These are phyloP conservation scores for Cephalopachus bancanus DNA, from an alignment of 2,797 vertebrate genomes.

Conservation along the genomic window DNA sequence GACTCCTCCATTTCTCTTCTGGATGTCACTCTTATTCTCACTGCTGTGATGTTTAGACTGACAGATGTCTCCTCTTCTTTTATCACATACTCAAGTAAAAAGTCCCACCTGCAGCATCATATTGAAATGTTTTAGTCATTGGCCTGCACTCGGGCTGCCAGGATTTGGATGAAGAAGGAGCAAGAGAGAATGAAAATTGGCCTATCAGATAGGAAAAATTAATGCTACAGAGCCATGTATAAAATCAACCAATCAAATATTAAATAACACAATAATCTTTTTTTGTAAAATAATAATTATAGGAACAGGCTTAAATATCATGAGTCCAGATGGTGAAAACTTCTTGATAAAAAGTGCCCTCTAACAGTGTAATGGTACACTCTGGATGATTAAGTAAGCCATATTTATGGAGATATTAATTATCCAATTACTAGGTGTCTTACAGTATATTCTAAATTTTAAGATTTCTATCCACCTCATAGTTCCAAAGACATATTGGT, in stretches of 20 bases:
- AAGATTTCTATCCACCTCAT: not conserved
- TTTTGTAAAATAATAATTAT: not conserved
- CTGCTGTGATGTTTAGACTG: fast-evolving
- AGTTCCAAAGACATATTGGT: not conserved
- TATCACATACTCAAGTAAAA: not conserved
- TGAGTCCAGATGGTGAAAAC: not conserved
- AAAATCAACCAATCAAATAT: not conserved
- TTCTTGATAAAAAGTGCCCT: not conserved
- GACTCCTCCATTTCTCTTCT: not conserved
- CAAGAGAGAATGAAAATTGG: not conserved
- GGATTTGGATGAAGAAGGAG: not conserved
- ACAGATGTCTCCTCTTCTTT: not conserved
- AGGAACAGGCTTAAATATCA: not conserved
- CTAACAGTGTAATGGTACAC: not conserved
- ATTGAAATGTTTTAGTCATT: not conserved
- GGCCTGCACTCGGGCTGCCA: not conserved
- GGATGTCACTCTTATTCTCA: not conserved
- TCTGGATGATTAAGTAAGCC: not conserved
- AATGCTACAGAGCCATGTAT: not conserved
- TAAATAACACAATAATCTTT: not conserved
- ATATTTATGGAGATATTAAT: not conserved
- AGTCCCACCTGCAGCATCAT: not conserved
- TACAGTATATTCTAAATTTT: not conserved
- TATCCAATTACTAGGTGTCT: not conserved
- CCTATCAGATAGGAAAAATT: not conserved